Evolutionary conservation across 2,888 invertebrate genomes (phyloP).

Genomic region (Blomia tropicalis): DNA sequence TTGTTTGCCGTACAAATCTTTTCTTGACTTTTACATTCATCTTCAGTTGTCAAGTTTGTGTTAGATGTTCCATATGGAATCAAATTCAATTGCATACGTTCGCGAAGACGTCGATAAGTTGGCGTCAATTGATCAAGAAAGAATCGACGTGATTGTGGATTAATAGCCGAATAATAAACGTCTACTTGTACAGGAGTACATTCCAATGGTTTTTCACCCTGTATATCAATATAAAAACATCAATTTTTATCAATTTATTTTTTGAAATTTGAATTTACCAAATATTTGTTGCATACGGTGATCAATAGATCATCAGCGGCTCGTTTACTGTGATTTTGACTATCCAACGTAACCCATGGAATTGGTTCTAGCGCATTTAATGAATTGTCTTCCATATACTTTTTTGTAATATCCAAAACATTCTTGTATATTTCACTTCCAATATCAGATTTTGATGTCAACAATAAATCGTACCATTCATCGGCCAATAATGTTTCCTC

Average conservation of each 20-base stretch:
- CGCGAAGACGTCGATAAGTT: constrained; percentile 11
- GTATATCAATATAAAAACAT: not conserved
- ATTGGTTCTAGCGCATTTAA: not conserved
- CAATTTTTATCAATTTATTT: not conserved
- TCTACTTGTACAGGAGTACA: constrained; percentile 16
- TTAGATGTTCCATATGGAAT: constrained; percentile 18
- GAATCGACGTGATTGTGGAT: constrained; percentile 19
- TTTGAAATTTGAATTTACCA: not conserved
- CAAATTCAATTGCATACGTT: constrained; percentile 16
- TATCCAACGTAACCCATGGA: constrained; percentile 17
- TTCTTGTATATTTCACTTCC: not conserved
- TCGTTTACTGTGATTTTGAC: not conserved
- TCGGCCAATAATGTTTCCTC: not conserved
- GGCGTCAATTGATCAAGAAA: constrained; percentile 16
- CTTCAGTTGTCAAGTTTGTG: not conserved
- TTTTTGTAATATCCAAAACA: not conserved
- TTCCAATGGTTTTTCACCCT: constrained; percentile 21
- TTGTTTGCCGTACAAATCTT: constrained; percentile 17
- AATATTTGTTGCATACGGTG: constrained; percentile 16
- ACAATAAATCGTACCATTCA: not conserved
- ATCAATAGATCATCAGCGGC: constrained; percentile 12
- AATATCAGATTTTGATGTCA: not conserved
- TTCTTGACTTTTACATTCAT: constrained; percentile 6
- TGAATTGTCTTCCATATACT: not conserved
- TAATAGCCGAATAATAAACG: constrained; percentile 15